These are phyloP conservation scores for Eulemur coronatus DNA, from an alignment of 2,797 vertebrate species.

Conservation along the genomic window DNA sequence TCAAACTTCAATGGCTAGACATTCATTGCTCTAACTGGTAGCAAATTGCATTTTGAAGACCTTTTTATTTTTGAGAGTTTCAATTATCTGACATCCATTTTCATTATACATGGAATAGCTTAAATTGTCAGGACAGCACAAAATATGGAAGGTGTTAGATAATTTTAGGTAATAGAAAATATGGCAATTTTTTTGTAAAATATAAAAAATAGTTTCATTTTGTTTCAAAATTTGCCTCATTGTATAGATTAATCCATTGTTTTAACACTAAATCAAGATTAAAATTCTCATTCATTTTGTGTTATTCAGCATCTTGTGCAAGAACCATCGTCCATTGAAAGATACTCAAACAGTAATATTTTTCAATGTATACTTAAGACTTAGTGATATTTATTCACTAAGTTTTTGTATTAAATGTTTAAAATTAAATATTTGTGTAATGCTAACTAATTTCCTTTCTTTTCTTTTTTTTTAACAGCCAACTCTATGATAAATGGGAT, in stretches of 20 bases:
- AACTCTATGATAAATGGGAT: not conserved
- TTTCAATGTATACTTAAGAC: not conserved
- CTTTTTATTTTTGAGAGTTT: slow-evolving; percentile 13
- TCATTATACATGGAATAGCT: not conserved
- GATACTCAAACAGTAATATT: not conserved
- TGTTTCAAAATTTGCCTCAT: slow-evolving; percentile 12
- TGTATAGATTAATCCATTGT: not conserved
- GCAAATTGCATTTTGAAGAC: not conserved
- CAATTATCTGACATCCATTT: not conserved
- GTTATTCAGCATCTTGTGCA: not conserved
- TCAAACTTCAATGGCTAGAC: not conserved
- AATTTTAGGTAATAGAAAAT: not conserved
- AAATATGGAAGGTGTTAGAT: not conserved
- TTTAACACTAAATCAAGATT: not conserved
- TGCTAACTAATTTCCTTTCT: not conserved
- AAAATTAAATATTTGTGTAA: not conserved
- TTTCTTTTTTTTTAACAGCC: not conserved
- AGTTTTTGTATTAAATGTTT: slow-evolving; percentile 22
- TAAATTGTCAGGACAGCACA: not conserved
- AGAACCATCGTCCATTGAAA: not conserved
- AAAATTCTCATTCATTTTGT: slow-evolving; percentile 32
- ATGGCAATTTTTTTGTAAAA: not conserved
- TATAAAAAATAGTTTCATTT: slow-evolving; percentile 20
- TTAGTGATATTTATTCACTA: not conserved
- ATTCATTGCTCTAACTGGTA: not conserved